phyloP scores from a whole-genome alignment of 2,797 vertebrate genomes.

The Sternarchorhynchus goeldii region DNA sequence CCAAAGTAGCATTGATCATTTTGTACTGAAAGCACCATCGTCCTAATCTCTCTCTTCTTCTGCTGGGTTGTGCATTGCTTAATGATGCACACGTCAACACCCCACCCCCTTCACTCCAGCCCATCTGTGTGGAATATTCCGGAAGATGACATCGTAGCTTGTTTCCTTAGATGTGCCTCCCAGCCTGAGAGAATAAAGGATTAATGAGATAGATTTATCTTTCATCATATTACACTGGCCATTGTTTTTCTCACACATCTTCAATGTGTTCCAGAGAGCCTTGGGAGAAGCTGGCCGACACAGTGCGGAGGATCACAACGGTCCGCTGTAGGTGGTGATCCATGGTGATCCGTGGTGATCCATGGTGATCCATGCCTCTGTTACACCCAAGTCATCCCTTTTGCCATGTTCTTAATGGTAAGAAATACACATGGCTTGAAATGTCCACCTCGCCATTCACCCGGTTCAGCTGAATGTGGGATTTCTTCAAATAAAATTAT shows the following conservation, averaged over 20 bases:
- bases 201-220: conserved; percentile 83
- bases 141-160: conserved; percentile 63
- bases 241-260: conserved; percentile 74
- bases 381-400: conserved; percentile 23
- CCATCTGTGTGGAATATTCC: conserved; percentile 72
- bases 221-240: conserved; percentile 71
- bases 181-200: conserved; percentile 74
- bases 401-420: conserved; percentile 47
- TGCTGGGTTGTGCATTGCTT: conserved; percentile 64
- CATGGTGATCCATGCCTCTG: conserved; percentile 13
- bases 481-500: neutral
- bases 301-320: conserved; percentile 67
- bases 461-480: neutral
- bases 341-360: conserved; percentile 10
- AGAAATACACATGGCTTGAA: conserved; percentile 22
- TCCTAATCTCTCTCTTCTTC: conserved; percentile 71
- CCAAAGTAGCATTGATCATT: conserved; percentile 70
- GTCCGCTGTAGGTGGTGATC: conserved; percentile 25
- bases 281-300: conserved; percentile 68
- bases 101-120: conserved; percentile 41
- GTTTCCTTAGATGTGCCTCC: conserved; percentile 70
- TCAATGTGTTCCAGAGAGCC: conserved; percentile 71
- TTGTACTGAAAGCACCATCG: conserved; percentile 68
- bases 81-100: conserved; percentile 79
- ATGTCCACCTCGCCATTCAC: neutral